Conservation (phyloP, 2,113 vertebrate species). For the Delphinapterus leucas region DNA sequence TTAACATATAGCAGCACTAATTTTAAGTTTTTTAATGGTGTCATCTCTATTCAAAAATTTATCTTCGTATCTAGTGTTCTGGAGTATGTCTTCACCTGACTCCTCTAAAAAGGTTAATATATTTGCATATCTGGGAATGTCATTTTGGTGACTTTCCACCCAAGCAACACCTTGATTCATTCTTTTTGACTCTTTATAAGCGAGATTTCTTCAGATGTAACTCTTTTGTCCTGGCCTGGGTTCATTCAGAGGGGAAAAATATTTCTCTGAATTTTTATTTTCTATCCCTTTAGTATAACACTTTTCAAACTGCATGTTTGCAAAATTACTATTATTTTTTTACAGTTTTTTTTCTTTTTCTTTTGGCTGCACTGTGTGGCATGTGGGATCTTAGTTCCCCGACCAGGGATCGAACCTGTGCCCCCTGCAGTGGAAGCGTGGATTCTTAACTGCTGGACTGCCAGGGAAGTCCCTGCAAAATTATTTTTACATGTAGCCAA, state of each 20-base stretch:
- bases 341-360: no score
- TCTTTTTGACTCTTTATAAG: neutral
- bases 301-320: neutral
- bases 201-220: neutral
- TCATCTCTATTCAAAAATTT: neutral
- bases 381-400: no score
- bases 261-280: neutral
- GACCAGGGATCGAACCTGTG: no score
- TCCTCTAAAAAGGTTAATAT: neutral
- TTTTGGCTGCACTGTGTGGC: no score
- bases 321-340: neutral
- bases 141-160: neutral
- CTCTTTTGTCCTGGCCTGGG: neutral
- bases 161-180: neutral
- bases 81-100: neutral
- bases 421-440: no score
- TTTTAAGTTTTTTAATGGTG: neutral
- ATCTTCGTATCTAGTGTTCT: neutral
- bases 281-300: neutral
- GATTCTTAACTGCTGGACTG: no score
- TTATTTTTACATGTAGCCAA: neutral
- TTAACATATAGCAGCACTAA: neutral
- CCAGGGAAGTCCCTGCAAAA: neutral
- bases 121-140: neutral
- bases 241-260: neutral